Evolutionary conservation across 2,113 vertebrate species (phyloP).

Genomic region (Dermatemys mawii): DNA sequence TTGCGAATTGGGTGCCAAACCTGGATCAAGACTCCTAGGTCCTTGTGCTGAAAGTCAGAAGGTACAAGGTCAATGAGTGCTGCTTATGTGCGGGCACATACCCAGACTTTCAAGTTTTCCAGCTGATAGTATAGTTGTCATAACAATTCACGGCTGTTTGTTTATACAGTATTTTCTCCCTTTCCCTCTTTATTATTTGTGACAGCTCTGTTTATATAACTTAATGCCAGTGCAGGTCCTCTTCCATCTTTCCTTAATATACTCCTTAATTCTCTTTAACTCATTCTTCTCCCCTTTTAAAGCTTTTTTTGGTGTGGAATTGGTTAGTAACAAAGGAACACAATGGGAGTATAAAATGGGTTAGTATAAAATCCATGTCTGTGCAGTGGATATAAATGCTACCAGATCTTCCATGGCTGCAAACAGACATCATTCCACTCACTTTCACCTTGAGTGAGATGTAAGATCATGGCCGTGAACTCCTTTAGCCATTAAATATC

Average conservation of each 20-base stretch:
- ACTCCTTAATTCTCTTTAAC: background rate
- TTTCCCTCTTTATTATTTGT: background rate
- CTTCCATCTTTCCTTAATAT: background rate
- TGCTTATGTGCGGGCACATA: accelerated
- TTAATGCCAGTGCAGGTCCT: background rate
- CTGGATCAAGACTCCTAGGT: background rate
- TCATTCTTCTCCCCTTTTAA: background rate
- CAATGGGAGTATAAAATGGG: too few relatives aligned
- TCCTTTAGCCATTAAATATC: too few relatives aligned
- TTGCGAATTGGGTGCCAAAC: background rate
- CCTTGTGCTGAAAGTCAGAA: background rate
- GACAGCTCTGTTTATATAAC: background rate
- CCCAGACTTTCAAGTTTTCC: background rate
- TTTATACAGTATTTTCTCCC: background rate
- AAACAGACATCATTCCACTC: background rate
- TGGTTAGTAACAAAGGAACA: background rate
- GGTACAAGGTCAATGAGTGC: background rate
- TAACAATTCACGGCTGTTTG: background rate
- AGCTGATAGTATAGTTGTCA: background rate
- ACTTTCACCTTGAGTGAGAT: background rate
- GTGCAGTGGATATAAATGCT: background rate
- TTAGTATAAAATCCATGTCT: too few relatives aligned
- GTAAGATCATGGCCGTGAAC: background rate
- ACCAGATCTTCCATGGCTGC: background rate
- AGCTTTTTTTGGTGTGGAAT: background rate